Percentiles rank a stretch among this genome's conserved stretches.
Evolutionary conservation across 1,140 invertebrate species (phyloP).

Genomic region (Coboldia fuscipes): DNA sequence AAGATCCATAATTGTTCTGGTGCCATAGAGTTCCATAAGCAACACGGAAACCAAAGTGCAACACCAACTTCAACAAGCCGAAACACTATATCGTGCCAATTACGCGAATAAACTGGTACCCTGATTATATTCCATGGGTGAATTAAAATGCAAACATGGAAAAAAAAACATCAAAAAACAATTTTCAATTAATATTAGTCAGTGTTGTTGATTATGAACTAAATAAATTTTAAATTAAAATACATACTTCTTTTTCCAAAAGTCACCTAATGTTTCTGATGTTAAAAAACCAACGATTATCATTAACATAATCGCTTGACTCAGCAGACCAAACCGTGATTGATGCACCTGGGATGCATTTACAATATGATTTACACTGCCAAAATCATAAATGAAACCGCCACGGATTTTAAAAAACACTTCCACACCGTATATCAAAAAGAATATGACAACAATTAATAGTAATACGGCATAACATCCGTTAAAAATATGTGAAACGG

Average conservation of each 20-base stretch:
- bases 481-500: constrained; percentile 55
- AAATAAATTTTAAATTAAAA: constrained; percentile 1
- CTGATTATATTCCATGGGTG: constrained; percentile 22
- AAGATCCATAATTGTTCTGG: constrained; percentile 87
- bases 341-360: constrained; percentile 80
- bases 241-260: constrained; percentile 74
- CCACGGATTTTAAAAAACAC: constrained; percentile 77
- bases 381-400: constrained; percentile 23
- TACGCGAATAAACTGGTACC: constrained; percentile 68
- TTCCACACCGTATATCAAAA: constrained; percentile 85
- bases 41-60: constrained; percentile 84
- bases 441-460: constrained; percentile 79
- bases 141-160: no score
- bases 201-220: no score
- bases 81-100: constrained; percentile 80
- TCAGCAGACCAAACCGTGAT: constrained; percentile 66
- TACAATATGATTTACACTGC: constrained; percentile 20
- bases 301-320: constrained; percentile 67
- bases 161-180: no score
- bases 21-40: constrained; percentile 85
- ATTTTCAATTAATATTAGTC: no score
- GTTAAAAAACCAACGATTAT: constrained; percentile 73
- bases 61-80: constrained; percentile 83
- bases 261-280: constrained; percentile 71
- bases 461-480: constrained; percentile 78